phyloP scores from a whole-genome alignment of 2,888 invertebrate species.

The Dynastes maya region DNA sequence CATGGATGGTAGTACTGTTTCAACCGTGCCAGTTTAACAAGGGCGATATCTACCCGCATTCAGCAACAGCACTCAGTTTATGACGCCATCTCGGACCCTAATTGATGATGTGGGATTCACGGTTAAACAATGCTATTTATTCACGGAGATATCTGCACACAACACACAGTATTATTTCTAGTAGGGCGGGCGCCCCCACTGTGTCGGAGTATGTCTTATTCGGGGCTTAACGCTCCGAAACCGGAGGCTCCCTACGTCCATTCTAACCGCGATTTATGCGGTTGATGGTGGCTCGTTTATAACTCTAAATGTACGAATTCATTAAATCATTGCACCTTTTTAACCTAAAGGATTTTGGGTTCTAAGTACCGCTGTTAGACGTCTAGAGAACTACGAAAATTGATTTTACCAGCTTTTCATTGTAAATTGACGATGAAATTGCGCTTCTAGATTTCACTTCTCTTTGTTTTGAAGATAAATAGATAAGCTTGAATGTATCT shows the following conservation, averaged over 20 bases:
- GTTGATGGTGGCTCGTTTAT: not conserved
- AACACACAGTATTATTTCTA: constrained; percentile 6
- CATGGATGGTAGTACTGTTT: too few relatives aligned
- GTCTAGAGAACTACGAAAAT: too few relatives aligned
- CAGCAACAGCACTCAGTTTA: constrained; percentile 18
- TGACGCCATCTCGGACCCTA: constrained; percentile 36
- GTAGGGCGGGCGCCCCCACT: not conserved
- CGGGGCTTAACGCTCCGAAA: constrained; percentile 7
- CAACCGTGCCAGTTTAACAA: not conserved
- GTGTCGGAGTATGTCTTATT: constrained; percentile 13
- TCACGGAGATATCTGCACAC: constrained; percentile 21
- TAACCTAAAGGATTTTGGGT: too few relatives aligned
- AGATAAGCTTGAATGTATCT: too few relatives aligned
- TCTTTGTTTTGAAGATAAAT: too few relatives aligned
- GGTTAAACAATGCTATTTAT: constrained; percentile 44
- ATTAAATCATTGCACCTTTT: too few relatives aligned
- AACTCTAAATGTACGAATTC: too few relatives aligned
- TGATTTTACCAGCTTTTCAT: too few relatives aligned
- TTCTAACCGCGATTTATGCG: constrained; percentile 18
- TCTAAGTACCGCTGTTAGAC: too few relatives aligned
- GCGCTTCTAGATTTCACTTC: too few relatives aligned
- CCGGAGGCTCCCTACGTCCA: too few relatives aligned
- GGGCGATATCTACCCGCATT: constrained; percentile 26
- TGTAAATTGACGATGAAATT: too few relatives aligned
- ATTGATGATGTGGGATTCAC: constrained; percentile 37